phyloP scores from a whole-genome alignment of 2,113 vertebrate species.

The Mystacornis crossleyi region DNA sequence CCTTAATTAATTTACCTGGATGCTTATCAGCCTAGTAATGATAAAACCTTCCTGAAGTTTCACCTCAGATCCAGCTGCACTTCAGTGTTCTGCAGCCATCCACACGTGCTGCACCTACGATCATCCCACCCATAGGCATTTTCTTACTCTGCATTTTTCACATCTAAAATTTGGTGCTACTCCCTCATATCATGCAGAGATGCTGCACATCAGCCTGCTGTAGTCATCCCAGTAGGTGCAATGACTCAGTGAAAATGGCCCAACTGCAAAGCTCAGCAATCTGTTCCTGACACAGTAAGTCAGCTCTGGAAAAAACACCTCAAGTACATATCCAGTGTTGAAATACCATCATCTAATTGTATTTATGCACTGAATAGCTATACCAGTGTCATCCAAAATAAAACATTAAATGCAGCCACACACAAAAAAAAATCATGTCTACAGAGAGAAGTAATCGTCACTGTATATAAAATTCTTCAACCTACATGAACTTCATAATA shows the following conservation, averaged over 20 bases:
- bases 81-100: background rate
- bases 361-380: background rate
- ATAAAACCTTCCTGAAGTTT: background rate
- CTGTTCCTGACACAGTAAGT: background rate
- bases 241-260: background rate
- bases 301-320: background rate
- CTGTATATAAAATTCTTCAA: background rate
- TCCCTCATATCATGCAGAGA: background rate
- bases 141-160: background rate
- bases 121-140: fast-evolving
- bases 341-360: background rate
- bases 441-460: background rate
- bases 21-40: background rate
- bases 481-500: background rate
- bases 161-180: background rate
- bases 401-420: background rate
- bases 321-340: background rate
- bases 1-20: background rate
- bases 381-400: background rate
- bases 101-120: fast-evolving
- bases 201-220: background rate
- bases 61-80: background rate
- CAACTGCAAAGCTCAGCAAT: background rate
- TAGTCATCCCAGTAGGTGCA: background rate
- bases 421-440: background rate